Conservation (phyloP, 2,888 invertebrate species). For the Clanis bilineata region DNA sequence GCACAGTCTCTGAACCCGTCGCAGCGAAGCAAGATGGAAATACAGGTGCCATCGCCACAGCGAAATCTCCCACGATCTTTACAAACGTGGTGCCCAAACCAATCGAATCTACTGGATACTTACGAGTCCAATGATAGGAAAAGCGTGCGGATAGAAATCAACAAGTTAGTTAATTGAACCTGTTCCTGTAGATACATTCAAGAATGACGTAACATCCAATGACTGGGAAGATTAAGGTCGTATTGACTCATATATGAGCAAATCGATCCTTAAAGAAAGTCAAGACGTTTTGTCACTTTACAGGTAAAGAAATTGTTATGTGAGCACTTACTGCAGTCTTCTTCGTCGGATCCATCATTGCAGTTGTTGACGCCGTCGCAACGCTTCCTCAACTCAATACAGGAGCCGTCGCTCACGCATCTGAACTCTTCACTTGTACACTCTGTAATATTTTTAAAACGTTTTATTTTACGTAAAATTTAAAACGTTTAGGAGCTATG, state of each 20-base stretch:
- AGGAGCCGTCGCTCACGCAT: constrained; percentile 83
- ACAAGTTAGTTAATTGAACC: neutral
- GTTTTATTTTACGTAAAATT: neutral
- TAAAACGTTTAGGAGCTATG: too few species aligned
- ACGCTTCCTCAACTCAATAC: constrained; percentile 78
- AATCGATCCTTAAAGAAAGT: too few species aligned
- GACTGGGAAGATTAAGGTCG: neutral
- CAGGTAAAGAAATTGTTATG: neutral
- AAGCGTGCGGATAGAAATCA: constrained; percentile 48
- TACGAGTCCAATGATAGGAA: constrained; percentile 51
- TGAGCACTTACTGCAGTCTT: constrained; percentile 67
- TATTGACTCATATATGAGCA: too few species aligned
- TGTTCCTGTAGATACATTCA: neutral
- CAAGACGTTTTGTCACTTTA: neutral
- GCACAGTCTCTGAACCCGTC: constrained; percentile 89
- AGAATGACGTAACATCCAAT: neutral
- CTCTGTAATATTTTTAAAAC: constrained; percentile 37
- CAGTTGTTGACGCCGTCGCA: constrained; percentile 83
- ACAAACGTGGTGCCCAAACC: constrained; percentile 66
- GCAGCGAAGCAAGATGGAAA: constrained; percentile 86
- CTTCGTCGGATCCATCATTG: constrained; percentile 84
- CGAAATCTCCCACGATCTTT: constrained; percentile 83
- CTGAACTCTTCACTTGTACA: constrained; percentile 78
- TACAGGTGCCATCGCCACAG: constrained; percentile 88
- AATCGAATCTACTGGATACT: constrained; percentile 54